Base-by-base conservation (phyloP, 1,140 invertebrate species). In the Cydia amplana region DNA sequence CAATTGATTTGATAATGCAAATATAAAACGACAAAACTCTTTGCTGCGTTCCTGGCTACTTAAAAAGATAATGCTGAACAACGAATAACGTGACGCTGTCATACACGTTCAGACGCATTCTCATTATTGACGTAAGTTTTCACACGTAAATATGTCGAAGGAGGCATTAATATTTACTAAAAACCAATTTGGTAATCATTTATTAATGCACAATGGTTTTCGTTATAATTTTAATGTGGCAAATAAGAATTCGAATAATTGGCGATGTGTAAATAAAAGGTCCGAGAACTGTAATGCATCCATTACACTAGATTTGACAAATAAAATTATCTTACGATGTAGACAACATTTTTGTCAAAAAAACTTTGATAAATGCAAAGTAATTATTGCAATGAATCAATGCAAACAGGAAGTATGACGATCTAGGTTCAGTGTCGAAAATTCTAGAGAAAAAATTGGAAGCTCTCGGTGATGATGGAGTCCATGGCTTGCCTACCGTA, bases 161-260 rank as follows among this genome's bases (percentile, higher is more conserved):
- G 28, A 28, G 4, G 28, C 28, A 28, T 28, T 28, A 28, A 28
- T 28, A 2, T 28, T 1, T 28, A 28, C 28, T 28, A 28, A 4
- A 28, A 28, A 28, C 28, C 28, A 28, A 28, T 28, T 28, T 4
- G 28, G 4, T 28, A 28, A 28, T 43, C 2, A 43, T 60, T 14
- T 60, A 60, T 60, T 60, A 60, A 20, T 60, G 7, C 51, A 60
- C 18, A 18, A 60, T n/a, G 51, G 51, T 18, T 60, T 18, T 60
- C 51, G 51, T 60, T 60, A 60, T 16, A n/a, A 60, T 60, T 60
- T 60, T 60, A 60, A 60, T 20, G 51, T 60, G 18, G n/a, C n/a
- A n/a, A n/a, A n/a, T n/a, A n/a, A n/a, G n/a, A n/a, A n/a, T n/a
- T n/a, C n/a, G n/a, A n/a, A n/a, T n/a, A n/a, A n/a, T n/a, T n/a